These are phyloP conservation scores for Liopterus haemorrhoidalis DNA, from an alignment of 2,888 invertebrate species.

Conservation along the genomic window DNA sequence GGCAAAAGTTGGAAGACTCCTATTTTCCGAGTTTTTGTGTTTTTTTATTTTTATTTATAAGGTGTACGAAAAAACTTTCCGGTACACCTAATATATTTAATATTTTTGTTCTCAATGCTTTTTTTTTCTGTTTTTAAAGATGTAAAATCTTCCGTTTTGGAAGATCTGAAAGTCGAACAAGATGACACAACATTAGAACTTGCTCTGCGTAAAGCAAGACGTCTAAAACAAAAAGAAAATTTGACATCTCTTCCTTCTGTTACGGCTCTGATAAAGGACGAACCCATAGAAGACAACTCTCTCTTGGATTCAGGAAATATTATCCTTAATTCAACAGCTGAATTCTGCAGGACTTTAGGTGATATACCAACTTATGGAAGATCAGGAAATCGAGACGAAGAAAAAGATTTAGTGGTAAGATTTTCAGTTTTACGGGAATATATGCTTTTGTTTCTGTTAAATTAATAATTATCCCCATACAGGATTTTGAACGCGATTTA, in stretches of 20 bases:
- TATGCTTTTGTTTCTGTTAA: no score
- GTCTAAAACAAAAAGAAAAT: constrained; percentile 51
- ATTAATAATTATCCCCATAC: no score
- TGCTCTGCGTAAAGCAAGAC: constrained; percentile 53
- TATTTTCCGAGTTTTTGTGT: constrained; percentile 16
- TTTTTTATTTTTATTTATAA: constrained; percentile 12
- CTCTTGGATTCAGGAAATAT: constrained; percentile 52
- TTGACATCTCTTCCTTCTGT: constrained; percentile 37
- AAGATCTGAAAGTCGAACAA: constrained; percentile 56
- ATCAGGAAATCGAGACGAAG: constrained; percentile 83
- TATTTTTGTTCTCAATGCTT: constrained; percentile 1
- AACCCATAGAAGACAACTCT: constrained; percentile 37
- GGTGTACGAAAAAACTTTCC: constrained; percentile 10
- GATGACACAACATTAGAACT: constrained; percentile 51
- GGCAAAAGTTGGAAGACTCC: no score
- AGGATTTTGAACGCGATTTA: constrained; percentile 16
- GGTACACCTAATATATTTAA: background rate
- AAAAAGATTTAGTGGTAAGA: constrained; percentile 53
- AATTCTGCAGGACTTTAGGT: constrained; percentile 89
- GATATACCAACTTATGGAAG: constrained; percentile 93
- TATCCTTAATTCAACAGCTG: constrained; percentile 87
- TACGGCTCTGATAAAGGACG: constrained; percentile 41
- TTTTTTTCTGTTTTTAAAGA: constrained; percentile 29
- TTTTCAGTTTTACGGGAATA: no score
- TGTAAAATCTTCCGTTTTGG: constrained; percentile 41